Evolutionary conservation across 2,888 invertebrate species (phyloP), one percentile per base, ranked within the genome.

Genomic region (Trissolcus japonicus): DNA sequence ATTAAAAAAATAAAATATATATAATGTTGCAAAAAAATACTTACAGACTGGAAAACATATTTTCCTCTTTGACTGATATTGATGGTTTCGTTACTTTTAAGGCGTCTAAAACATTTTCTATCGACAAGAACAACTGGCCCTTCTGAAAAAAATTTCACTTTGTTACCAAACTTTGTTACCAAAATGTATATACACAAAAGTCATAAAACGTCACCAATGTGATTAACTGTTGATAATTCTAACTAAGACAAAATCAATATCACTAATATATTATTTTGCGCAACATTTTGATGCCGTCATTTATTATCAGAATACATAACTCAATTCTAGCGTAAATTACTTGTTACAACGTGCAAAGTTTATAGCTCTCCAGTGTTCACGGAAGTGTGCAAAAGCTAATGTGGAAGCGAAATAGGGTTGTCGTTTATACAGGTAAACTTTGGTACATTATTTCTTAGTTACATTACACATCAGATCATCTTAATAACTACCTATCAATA

Each of bases 341-440:
- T 79, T 73, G 73, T 76, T 72, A 76, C 73, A 72, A 69, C 68
- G 66, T 72, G 69, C 68, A 73, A 76, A 72, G 66, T 74, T 80
- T 79, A 76, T 74, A 80, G 71, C 77, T 60, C 77, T 86, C 87
- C 86, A 82, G 83, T 83, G 87, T 83, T 88, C 87, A 88, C 80
- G 83, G 85, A 86, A 84, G 86, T 87, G 84, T 87, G 80, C 83
- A 82, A 80, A 83, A 81, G 83, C 86, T 87, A 85, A 86, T 86
- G 86, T 84, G 84, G 83, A 66, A 87, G 86, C 85, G 84, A 84
- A 84, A 84, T 83, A 83, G 85, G 85, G 83, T 86, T 83, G 83
- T 83, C 86, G 83, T 85, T 83, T 87, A 83, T 83, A 83, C 87
- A 88, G 88, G 88, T 88, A 88, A 88, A 88, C 86, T 86, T 84